Conservation (phyloP, 2,888 invertebrate species). For the Pherbina coryleti region DNA sequence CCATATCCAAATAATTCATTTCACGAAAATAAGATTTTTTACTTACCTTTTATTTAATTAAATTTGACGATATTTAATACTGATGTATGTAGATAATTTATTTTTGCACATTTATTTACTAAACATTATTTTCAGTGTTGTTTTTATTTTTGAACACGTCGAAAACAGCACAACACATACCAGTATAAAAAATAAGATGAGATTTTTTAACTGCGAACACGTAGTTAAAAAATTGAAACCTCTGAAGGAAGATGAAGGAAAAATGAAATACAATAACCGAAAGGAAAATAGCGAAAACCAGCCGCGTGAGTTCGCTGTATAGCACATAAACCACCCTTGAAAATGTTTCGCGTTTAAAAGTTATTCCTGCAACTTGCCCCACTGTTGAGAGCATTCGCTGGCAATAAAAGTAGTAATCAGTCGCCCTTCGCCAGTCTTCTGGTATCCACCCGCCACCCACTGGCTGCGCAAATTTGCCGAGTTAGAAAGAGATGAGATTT, state of each 20-base stretch:
- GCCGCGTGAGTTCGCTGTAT: slow-evolving; percentile 33
- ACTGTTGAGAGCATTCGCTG: slow-evolving; percentile 58
- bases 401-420: slow-evolving; percentile 70
- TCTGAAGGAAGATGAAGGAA: slow-evolving; percentile 50
- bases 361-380: slow-evolving; percentile 40
- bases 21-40: too few species aligned
- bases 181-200: slow-evolving; percentile 60
- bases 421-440: slow-evolving; percentile 47
- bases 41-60: too few species aligned
- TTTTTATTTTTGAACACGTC: slow-evolving; percentile 42
- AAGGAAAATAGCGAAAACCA: slow-evolving; percentile 42
- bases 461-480: slow-evolving; percentile 51
- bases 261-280: slow-evolving; percentile 48
- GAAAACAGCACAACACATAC: slow-evolving; percentile 50
- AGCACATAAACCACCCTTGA: slow-evolving; percentile 63
- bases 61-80: too few species aligned
- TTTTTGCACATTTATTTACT: neutral
- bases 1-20: too few species aligned
- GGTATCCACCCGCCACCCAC: neutral
- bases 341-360: slow-evolving; percentile 54
- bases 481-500: slow-evolving; percentile 70
- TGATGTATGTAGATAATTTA: too few species aligned
- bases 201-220: slow-evolving; percentile 64
- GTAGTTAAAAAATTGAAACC: slow-evolving; percentile 60
- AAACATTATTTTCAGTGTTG: slow-evolving; percentile 7